A percentile compares a stretch with the other conserved stretches of the same genome.
Conservation (phyloP, 2,888 invertebrate genomes). For the Drosophila subquinaria region DNA sequence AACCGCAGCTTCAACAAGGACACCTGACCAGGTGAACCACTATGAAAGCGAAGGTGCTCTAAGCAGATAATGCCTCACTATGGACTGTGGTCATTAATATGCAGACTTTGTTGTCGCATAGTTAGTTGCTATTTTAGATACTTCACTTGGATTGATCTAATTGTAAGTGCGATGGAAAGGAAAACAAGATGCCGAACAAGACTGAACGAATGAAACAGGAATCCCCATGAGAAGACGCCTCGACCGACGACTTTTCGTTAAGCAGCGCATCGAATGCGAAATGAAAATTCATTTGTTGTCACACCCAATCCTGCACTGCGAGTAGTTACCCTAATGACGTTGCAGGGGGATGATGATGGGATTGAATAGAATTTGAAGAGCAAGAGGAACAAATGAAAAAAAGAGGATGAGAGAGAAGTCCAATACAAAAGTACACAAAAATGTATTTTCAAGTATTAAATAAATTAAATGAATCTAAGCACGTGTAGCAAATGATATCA, state of each 20-base stretch:
- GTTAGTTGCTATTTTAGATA: neutral
- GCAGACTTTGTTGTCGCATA: slow-evolving; percentile 10
- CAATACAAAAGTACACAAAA: slow-evolving; percentile 73
- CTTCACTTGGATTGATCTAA: slow-evolving; percentile 1
- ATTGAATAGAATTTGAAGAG: slow-evolving; percentile 1
- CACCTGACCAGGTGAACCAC: neutral
- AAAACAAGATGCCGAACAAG: neutral
- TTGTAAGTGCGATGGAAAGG: neutral
- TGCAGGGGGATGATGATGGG: slow-evolving; percentile 30
- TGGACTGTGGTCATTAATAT: slow-evolving; percentile 30
- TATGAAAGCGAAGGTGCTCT: slow-evolving; percentile 1
- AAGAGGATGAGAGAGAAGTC: slow-evolving; percentile 13
- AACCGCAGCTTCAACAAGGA: slow-evolving; percentile 7
- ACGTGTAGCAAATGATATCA: slow-evolving; percentile 80
- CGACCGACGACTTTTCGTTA: slow-evolving; percentile 23
- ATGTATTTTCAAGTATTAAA: slow-evolving; percentile 80
- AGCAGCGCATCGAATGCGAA: slow-evolving; percentile 65
- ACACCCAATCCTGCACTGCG: slow-evolving; percentile 47
- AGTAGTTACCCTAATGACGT: slow-evolving; percentile 33
- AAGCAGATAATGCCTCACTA: slow-evolving; percentile 19
- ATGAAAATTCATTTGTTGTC: slow-evolving; percentile 70
- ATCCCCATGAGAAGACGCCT: slow-evolving; percentile 7
- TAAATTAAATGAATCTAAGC: slow-evolving; percentile 80
- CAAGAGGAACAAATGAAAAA: neutral
- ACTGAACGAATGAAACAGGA: slow-evolving; percentile 10